phyloP scores from a whole-genome alignment of 1,140 invertebrate species.

The Neoseiulus cucumeris region DNA sequence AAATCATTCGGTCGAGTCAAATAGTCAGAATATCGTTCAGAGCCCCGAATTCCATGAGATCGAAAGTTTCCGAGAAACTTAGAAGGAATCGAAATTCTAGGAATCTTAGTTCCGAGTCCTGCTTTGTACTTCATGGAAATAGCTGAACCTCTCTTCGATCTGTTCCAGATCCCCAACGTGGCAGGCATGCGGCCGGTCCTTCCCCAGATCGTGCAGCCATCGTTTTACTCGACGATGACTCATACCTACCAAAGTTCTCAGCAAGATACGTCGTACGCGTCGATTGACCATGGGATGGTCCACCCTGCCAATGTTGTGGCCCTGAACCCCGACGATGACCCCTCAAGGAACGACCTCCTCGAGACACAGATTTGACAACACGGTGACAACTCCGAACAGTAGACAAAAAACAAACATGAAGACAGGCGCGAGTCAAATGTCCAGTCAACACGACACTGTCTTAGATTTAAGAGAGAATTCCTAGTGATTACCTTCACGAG shows the following conservation, averaged over 20 bases:
- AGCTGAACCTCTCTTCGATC: neutral
- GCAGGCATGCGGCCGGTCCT: neutral
- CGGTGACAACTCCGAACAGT: neutral
- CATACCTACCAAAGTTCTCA: neutral
- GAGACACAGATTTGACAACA: slow-evolving; percentile 9
- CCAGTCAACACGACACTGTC: too few species aligned
- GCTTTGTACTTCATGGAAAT: too few species aligned
- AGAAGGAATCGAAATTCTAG: too few species aligned
- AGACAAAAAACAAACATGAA: too few species aligned
- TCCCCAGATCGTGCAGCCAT: slow-evolving; percentile 1
- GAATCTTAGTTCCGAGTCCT: too few species aligned
- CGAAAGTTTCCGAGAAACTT: too few species aligned
- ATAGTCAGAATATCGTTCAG: too few species aligned
- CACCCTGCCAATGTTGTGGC: neutral
- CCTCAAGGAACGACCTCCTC: slow-evolving; percentile 5
- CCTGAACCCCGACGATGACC: neutral
- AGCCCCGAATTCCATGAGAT: too few species aligned
- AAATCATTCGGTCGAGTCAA: too few species aligned
- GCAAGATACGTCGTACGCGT: neutral
- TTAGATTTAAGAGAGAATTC: too few species aligned
- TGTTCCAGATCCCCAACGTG: neutral
- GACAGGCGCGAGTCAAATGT: too few species aligned
- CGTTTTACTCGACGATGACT: neutral
- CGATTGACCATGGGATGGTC: slow-evolving; percentile 8
- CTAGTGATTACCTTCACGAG: too few species aligned